Evolutionary conservation across 2,888 invertebrate species (phyloP), one percentile per base, ranked within the genome.

Genomic region (Tenthredo distinguenda): DNA sequence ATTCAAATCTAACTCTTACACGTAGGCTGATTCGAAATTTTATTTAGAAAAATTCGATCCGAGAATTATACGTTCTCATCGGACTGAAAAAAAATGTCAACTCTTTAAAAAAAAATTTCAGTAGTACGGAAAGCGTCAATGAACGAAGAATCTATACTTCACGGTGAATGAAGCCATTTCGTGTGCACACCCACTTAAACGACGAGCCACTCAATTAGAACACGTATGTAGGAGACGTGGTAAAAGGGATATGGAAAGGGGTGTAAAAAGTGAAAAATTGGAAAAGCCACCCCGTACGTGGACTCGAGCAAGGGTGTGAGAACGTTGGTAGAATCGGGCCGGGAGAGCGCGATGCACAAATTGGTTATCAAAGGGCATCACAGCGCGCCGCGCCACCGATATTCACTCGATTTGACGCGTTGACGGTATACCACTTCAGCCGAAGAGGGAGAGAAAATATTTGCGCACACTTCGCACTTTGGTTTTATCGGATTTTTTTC

Each of bases 361-460:
- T 93, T 92, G 92, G 90, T 91, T 91, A 92, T 92, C 92, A 93
- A 92, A 92, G 91, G 90, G 90, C 90, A 92, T 91, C 91, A 91
- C 89, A 89, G 88, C 88, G 89, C 84, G 89, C 87, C 86, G 88
- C 89, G 86, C 87, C 88, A 89, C 89, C 90, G 90, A 91, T 91
- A 90, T 87, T 91, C 88, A 89, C 91, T 91, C 91, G 91, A 91
- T 91, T 92, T 90, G 90, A 91, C 90, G 90, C 89, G 91, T 90
- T 65, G 85, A 88, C 86, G 85, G 85, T 88, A 84, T 81, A 71
- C 79, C 82, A 68, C 71, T 85, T 68, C 85, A 81, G 40, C 85
- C 85, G 88, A 89, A 91, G 89, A 88, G 88, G 85, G 87, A 90
- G 90, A 88, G 90, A 89, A 91, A 92, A 92, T 91, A 91, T 92